A percentile compares a stretch with the other conserved stretches of the same genome.
Evolutionary conservation across 2,113 vertebrate genomes (phyloP).

Genomic region (Stegostoma tigrinum): DNA sequence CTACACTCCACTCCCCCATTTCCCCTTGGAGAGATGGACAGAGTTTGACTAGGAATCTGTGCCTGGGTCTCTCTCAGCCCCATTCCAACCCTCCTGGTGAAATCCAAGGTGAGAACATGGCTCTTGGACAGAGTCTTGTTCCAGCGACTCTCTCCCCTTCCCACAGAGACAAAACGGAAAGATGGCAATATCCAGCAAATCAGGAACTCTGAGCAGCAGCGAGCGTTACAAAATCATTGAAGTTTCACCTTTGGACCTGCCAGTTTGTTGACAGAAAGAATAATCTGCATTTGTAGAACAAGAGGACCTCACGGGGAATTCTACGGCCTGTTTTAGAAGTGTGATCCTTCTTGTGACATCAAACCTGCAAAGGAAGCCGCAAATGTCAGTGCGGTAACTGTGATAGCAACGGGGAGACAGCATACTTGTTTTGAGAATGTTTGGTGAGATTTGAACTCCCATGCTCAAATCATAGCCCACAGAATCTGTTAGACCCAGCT

Average conservation of each 20-base stretch:
- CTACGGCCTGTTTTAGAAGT: not conserved
- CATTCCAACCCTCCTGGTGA: not conserved
- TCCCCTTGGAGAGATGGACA: not conserved
- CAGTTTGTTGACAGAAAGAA: not conserved
- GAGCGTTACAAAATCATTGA: not conserved
- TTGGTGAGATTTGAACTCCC: not conserved
- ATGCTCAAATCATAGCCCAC: not conserved
- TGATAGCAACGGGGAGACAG: not conserved
- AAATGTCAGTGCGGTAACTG: no score
- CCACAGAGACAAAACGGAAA: not conserved
- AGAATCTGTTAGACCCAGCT: not conserved
- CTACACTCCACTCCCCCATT: not conserved
- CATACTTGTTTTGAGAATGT: not conserved
- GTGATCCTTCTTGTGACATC: not conserved
- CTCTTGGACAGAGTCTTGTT: not conserved
- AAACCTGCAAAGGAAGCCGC: not conserved
- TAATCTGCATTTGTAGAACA: not conserved
- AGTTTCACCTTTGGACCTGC: not conserved
- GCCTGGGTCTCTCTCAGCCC: no score
- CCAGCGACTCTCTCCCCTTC: not conserved
- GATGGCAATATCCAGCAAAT: not conserved
- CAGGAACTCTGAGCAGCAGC: not conserved
- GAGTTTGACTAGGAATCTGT: not conserved
- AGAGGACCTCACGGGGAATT: not conserved
- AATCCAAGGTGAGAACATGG: not conserved